Evolutionary conservation across 2,888 invertebrate genomes (phyloP).

Genomic region (Pammene fasciana): DNA sequence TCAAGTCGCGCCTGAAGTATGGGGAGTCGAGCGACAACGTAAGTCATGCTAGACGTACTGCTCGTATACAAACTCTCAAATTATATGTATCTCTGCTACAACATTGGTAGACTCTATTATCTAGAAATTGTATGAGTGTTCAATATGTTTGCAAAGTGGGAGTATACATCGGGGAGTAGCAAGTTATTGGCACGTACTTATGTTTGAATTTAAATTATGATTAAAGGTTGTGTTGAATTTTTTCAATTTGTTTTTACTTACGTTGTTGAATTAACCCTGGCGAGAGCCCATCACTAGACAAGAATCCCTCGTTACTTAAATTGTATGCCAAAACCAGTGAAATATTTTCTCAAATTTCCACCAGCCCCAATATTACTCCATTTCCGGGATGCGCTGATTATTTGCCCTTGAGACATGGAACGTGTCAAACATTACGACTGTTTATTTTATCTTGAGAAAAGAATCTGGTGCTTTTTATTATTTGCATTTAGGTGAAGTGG

Average conservation of each 20-base stretch:
- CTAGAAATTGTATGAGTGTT: too few species aligned
- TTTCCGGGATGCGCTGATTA: constrained; percentile 19
- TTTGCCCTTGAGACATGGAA: constrained; percentile 1
- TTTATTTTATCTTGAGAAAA: neutral
- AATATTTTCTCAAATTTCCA: constrained; percentile 24
- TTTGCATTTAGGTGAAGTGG: neutral
- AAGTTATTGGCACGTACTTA: too few species aligned
- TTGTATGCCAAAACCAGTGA: constrained; percentile 32
- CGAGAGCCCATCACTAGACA: neutral
- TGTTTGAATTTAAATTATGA: too few species aligned
- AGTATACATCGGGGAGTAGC: too few species aligned
- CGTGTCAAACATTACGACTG: neutral
- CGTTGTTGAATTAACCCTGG: neutral
- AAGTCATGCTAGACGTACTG: too few species aligned
- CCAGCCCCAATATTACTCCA: constrained; percentile 22
- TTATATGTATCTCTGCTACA: too few species aligned
- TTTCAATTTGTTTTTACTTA: neutral
- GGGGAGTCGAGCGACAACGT: too few species aligned
- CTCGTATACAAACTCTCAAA: too few species aligned
- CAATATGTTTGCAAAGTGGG: too few species aligned
- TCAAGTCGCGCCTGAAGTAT: too few species aligned
- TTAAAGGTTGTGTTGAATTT: too few species aligned
- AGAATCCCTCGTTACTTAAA: constrained; percentile 28
- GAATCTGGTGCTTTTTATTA: neutral
- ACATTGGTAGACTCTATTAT: too few species aligned